Conservation (phyloP, 2,888 invertebrate genomes). For the Philaethria dido region DNA sequence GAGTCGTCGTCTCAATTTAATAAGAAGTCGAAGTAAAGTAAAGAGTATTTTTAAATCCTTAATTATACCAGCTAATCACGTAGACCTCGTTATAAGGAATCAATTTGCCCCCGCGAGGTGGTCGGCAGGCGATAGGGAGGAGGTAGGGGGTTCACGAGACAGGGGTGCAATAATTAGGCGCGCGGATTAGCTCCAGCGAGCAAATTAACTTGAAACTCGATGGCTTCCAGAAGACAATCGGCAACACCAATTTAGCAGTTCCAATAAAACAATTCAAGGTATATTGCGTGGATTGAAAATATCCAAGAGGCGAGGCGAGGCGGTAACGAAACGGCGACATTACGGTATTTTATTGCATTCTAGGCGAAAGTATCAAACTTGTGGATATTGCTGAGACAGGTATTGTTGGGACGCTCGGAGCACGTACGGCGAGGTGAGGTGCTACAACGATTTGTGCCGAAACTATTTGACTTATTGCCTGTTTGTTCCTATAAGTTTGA, state of each 20-base stretch:
- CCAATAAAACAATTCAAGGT: constrained; percentile 30
- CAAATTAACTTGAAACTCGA: constrained; percentile 74
- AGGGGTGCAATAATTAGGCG: constrained; percentile 71
- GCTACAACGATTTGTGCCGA: neutral
- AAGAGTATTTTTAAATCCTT: constrained; percentile 36
- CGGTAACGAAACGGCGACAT: constrained; percentile 12
- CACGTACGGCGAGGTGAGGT: constrained; percentile 2
- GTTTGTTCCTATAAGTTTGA: neutral
- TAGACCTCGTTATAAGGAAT: constrained; percentile 51
- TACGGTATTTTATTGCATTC: constrained; percentile 35
- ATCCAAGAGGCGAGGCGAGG: neutral
- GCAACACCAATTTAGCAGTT: constrained; percentile 44
- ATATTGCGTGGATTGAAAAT: constrained; percentile 21
- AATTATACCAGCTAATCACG: constrained; percentile 48
- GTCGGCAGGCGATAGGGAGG: constrained; percentile 45
- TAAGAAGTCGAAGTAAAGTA: neutral
- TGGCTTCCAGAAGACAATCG: constrained; percentile 54
- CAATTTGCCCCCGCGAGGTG: constrained; percentile 49
- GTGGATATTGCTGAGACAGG: constrained; percentile 3
- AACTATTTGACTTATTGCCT: constrained; percentile 11
- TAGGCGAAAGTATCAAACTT: constrained; percentile 20
- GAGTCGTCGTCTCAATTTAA: neutral
- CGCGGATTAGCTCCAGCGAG: constrained; percentile 70
- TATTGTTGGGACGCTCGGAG: neutral
- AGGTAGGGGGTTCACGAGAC: constrained; percentile 32